Evolutionary conservation across 2,888 invertebrate genomes (phyloP).

Genomic region (Callyntrura guangdongensis): DNA sequence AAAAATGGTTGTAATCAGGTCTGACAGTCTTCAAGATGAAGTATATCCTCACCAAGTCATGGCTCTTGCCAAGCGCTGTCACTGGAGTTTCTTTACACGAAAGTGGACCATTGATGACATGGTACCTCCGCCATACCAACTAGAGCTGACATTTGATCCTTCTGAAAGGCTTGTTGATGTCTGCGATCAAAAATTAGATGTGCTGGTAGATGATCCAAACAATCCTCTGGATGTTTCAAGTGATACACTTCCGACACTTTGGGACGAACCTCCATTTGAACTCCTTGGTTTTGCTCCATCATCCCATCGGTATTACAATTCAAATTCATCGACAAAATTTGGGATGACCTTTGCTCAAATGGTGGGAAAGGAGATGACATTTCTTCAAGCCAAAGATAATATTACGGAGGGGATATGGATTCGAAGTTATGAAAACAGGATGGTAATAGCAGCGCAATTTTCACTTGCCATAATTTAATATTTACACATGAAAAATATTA

Average conservation of each 20-base stretch:
- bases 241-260: conserved; percentile 33
- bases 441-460: conserved; percentile 88
- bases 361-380: conserved; percentile 86
- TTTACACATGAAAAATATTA: too few species aligned
- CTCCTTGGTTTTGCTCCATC: conserved; percentile 74
- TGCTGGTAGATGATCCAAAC: conserved; percentile 68
- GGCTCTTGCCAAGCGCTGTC: conserved; percentile 80
- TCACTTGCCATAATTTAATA: too few species aligned
- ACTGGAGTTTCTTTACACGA: conserved; percentile 83
- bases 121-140: conserved; percentile 82
- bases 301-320: conserved; percentile 75
- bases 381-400: conserved; percentile 86
- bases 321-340: conserved; percentile 26
- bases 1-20: conserved; percentile 78
- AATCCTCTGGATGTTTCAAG: conserved; percentile 55
- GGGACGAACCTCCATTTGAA: conserved; percentile 81
- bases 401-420: conserved; percentile 96
- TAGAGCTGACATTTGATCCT: conserved; percentile 76
- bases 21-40: conserved; percentile 64
- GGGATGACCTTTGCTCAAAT: conserved; percentile 36
- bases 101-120: conserved; percentile 79
- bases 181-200: conserved; percentile 35
- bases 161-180: conserved; percentile 47
- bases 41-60: conserved; percentile 81
- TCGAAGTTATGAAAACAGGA: conserved; percentile 94